phyloP scores from a whole-genome alignment of 2,797 vertebrate species.

The Siniperca undulata region DNA sequence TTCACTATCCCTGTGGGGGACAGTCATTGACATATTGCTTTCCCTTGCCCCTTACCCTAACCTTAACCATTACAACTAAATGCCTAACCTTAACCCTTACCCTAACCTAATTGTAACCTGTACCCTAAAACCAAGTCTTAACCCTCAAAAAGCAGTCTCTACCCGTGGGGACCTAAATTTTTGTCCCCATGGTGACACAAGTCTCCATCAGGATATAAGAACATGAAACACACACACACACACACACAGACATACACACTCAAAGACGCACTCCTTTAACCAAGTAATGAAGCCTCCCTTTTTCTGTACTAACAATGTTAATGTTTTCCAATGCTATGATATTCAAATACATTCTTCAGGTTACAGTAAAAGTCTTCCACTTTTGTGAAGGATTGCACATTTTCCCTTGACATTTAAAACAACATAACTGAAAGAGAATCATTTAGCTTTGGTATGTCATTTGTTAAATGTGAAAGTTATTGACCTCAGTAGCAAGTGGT shows the following conservation, averaged over 20 bases:
- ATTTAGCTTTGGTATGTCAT: slow-evolving; percentile 91
- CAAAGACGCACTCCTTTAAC: slow-evolving; percentile 57
- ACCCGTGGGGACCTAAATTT: no score
- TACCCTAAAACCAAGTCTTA: no score
- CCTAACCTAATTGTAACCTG: no score
- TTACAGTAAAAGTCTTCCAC: slow-evolving; percentile 81
- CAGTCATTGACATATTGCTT: no score
- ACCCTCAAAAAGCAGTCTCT: no score
- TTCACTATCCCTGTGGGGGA: no score
- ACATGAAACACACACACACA: slow-evolving; percentile 33
- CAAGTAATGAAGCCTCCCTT: slow-evolving; percentile 87
- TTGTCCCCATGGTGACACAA: no score
- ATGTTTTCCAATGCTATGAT: slow-evolving; percentile 74
- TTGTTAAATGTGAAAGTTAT: slow-evolving; percentile 84
- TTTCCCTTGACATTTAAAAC: slow-evolving; percentile 89
- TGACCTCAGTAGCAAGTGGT: slow-evolving; percentile 88
- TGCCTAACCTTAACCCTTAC: no score
- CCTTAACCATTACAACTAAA: no score
- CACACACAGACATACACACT: slow-evolving; percentile 48
- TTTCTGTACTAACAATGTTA: slow-evolving; percentile 83
- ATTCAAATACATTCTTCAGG: slow-evolving; percentile 78
- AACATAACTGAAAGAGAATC: slow-evolving; percentile 71
- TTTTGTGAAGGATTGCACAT: slow-evolving; percentile 94
- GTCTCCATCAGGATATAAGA: no score
- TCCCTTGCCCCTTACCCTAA: no score